Evolutionary conservation across 2,888 invertebrate genomes (phyloP), one percentile per base, ranked within the genome.

Genomic region (Dioctria linearis): DNA sequence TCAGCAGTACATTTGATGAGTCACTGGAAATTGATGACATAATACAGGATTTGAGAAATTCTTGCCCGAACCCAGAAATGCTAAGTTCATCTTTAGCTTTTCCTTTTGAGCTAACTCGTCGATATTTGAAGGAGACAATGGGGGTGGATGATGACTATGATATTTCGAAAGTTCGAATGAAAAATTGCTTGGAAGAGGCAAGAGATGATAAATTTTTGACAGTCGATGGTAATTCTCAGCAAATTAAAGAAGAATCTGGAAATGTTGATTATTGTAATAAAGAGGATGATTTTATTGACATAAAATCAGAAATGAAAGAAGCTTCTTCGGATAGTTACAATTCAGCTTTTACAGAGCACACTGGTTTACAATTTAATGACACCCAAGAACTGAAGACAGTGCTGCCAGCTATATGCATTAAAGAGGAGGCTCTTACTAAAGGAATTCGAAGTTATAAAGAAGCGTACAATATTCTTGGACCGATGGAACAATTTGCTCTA

Each of bases 21-120:
- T 82, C 82, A 2, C 49, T 82, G 39, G 79, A 80, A n/a, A 49
- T 79, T 9, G 76, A 73, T 11, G 79, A 82, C 39, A 82, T 82
- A 37, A 82, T 82, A 13, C 65, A 80, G 3, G 82, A 82, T n/a
- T 61, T 82, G 37, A 59, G 78, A 9, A 46, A 25, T 11, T 63
- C 37, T 0, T 63, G 63, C 11, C 63, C 76, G 2, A 3, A 43
- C 5, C 43, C 37, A 46, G 25, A 76, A 4, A 11, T 57, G n/a
- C 40, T 37, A 43, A 51, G 42, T 11, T 43, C 46, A 46, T 63
- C 37, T 6, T 61, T 76, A 5, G 49, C 63, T 2, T 63, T 63
- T 40, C 76, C 76, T 5, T 61, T 46, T 37, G 76, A 76, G n/a
- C 4, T 76, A 3, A 76, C 61, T 39, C 46, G 63, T 37, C 13